Percentiles rank a stretch among this genome's conserved stretches.
Conservation (phyloP, 2,113 vertebrate species). For the Phocoena phocoena region DNA sequence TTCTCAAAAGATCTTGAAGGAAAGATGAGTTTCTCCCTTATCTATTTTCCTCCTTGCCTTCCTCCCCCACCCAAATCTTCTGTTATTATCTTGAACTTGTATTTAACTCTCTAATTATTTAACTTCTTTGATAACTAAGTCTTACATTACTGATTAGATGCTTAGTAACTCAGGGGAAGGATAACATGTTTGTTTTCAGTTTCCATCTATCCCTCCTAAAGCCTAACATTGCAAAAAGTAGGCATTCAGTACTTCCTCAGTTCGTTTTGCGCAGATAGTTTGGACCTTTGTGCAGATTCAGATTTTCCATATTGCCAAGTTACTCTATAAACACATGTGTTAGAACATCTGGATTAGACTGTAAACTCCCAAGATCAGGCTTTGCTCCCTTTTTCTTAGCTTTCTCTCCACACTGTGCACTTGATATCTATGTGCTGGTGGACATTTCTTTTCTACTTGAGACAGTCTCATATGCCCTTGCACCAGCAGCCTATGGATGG, state of each 20-base stretch:
- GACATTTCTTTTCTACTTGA: not conserved
- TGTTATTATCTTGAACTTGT: not conserved
- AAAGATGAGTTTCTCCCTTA: not conserved
- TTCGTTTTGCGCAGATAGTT: not conserved
- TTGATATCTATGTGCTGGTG: not conserved
- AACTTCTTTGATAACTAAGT: not conserved
- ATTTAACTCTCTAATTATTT: conserved; percentile 5
- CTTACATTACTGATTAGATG: not conserved
- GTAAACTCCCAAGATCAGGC: not conserved
- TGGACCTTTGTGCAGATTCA: not conserved
- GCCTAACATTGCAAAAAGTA: not conserved
- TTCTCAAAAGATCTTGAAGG: not conserved
- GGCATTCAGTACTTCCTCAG: not conserved
- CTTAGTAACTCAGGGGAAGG: not conserved
- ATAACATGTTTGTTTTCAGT: not conserved
- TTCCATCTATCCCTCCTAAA: not conserved
- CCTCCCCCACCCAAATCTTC: not conserved
- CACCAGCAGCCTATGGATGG: not conserved
- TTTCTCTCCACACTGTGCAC: not conserved
- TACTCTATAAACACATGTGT: not conserved
- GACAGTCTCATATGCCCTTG: not conserved
- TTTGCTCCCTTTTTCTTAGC: not conserved
- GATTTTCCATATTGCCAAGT: not conserved
- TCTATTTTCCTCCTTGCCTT: not conserved
- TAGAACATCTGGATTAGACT: not conserved